Conservation (phyloP, 2,888 invertebrate species). For the Oligia fasciuncula region DNA sequence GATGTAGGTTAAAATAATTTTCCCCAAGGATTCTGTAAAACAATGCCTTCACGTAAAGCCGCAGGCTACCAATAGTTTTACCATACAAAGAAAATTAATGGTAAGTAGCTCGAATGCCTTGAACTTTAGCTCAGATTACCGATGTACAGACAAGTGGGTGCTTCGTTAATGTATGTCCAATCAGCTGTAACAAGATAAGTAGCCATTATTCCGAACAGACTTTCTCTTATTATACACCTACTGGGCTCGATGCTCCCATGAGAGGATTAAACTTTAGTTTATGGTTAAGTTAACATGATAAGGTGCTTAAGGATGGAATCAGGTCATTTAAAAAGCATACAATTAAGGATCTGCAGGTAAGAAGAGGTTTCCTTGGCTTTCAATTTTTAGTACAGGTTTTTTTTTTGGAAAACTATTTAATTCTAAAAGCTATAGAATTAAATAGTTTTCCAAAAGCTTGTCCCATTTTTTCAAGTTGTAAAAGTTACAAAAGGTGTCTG, state of each 20-base stretch:
- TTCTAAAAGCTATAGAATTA: neutral
- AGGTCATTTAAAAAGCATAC: neutral
- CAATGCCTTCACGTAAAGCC: slow-evolving; percentile 9
- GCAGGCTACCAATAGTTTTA: slow-evolving; percentile 5
- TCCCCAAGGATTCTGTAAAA: neutral
- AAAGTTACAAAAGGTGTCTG: neutral
- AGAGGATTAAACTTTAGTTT: slow-evolving; percentile 25
- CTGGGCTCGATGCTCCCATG: slow-evolving; percentile 28
- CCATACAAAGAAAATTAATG: slow-evolving; percentile 41
- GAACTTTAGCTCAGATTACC: slow-evolving; percentile 53
- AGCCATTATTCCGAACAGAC: slow-evolving; percentile 40
- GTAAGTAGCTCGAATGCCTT: slow-evolving; percentile 47
- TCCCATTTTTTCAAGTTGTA: neutral
- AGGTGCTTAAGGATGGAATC: neutral
- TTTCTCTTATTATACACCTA: slow-evolving; percentile 65
- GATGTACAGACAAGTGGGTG: slow-evolving; percentile 49
- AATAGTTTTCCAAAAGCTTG: neutral
- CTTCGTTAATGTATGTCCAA: slow-evolving; percentile 59
- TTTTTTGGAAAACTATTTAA: neutral
- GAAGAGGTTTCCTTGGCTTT: neutral
- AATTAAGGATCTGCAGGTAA: neutral
- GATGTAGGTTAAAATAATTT: neutral
- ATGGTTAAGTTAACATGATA: slow-evolving; percentile 4
- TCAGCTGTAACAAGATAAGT: slow-evolving; percentile 59
- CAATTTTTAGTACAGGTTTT: neutral